Conservation (phyloP, 2,888 invertebrate species). For the Catocala fraxini region DNA sequence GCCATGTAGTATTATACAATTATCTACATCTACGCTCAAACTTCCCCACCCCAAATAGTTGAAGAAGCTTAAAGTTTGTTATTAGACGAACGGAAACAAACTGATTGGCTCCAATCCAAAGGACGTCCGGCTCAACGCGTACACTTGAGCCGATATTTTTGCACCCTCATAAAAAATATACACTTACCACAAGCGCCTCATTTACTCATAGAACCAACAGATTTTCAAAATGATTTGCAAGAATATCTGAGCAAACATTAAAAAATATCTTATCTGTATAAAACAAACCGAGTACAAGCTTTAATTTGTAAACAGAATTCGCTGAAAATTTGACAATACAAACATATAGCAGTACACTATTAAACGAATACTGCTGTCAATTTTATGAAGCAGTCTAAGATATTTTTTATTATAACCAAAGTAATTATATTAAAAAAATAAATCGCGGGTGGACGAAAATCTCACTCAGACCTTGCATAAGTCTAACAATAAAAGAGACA, state of each 20-base stretch:
- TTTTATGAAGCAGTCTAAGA: not conserved
- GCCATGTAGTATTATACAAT: too few relatives aligned
- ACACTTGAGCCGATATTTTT: conserved; percentile 42
- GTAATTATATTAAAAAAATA: not conserved
- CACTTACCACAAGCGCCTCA: too few relatives aligned
- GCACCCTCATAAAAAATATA: conserved; percentile 15
- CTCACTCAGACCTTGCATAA: conserved; percentile 33
- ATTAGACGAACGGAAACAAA: conserved; percentile 47
- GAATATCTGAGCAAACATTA: too few relatives aligned
- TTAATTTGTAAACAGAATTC: too few relatives aligned
- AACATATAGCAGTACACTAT: too few relatives aligned
- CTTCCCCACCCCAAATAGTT: conserved; percentile 11
- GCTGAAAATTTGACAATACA: too few relatives aligned
- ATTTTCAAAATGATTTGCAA: too few relatives aligned
- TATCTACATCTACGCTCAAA: not conserved
- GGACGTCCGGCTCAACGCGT: conserved; percentile 51
- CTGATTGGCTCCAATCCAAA: conserved; percentile 49
- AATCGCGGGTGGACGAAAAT: not conserved
- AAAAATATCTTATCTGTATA: too few relatives aligned
- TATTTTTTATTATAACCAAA: too few relatives aligned
- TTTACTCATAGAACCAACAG: too few relatives aligned
- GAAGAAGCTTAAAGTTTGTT: conserved; percentile 31
- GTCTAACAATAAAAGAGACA: conserved; percentile 38
- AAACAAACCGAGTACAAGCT: too few relatives aligned
- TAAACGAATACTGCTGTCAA: too few relatives aligned